Base-by-base conservation (phyloP, 2,113 vertebrate genomes). In the Pterophyllum scalare region DNA sequence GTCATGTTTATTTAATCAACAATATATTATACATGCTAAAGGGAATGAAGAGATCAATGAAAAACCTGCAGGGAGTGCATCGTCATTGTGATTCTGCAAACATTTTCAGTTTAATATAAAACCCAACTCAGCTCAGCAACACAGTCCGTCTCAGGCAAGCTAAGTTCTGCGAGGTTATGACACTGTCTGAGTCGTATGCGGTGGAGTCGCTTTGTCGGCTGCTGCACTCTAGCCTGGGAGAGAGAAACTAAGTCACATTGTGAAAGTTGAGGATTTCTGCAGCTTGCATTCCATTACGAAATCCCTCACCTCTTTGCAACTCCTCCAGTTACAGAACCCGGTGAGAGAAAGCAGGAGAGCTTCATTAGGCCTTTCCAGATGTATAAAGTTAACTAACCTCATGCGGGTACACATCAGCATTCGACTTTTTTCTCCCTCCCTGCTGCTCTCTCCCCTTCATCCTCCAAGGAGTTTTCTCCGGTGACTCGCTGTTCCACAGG, bases 401-500 rank as follows among this genome's bases (percentile, higher is more conserved):
- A 67, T 52, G 77, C 12, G 74, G 85, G 54, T 79, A 70, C 65
- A 87, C 81, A 84, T 76, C 83, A 88, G 79, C 74, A 61, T 79
- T 85, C 58, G 75, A 61, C 85, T 83, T 87, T 67, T 74, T 88
- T 26, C 0, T 38, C 8, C 22, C 80, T 26, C 60, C 28, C 43
- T 33, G 57, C 58, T 57, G 24, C 76, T 79, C 54, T 67, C 76
- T 65, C 58, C 31, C 67, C 31, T 75, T 58, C 52, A 28, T 82
- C 77, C 85, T 87, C 88, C 77, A 12, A 80, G 75, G 77, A 84
- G 33, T 76, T 83, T 86, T 92, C 90, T 92, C 86, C 43, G 22
- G 88, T 83, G 92, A 88, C 85, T 87, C 46, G 22, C 81, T 82
- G 82, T 92, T 94, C 91, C 92, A 89, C 85, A 91, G 83, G 88